Evolutionary conservation across 2,113 vertebrate genomes (phyloP).

Genomic region (Chrysemys picta): DNA sequence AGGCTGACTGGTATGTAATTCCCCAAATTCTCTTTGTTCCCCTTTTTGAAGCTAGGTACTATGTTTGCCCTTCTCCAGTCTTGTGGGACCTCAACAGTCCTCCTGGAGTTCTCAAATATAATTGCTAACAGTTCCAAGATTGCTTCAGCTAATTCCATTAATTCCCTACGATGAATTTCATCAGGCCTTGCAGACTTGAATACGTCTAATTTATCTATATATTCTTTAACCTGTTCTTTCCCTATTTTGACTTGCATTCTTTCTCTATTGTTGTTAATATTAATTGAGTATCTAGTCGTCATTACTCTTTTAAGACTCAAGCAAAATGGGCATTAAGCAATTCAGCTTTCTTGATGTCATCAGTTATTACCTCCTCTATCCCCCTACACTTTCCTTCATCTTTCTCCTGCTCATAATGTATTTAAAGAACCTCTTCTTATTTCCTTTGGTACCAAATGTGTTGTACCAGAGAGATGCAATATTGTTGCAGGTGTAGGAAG

Average conservation of each 20-base stretch:
- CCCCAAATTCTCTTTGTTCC: neutral
- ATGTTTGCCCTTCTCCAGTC: neutral
- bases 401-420: neutral
- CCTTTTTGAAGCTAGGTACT: neutral
- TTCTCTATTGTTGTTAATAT: neutral
- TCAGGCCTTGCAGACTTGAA: neutral
- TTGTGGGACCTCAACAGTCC: neutral
- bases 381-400: neutral
- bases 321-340: neutral
- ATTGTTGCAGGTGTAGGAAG: neutral
- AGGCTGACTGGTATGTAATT: neutral
- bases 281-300: neutral
- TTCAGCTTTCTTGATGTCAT: neutral
- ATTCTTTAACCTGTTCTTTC: neutral
- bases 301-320: neutral
- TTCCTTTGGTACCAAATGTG: neutral
- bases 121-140: neutral
- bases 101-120: neutral
- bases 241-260: neutral
- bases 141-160: neutral
- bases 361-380: neutral
- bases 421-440: neutral
- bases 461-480: neutral
- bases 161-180: neutral
- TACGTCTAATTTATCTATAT: neutral